Percentiles rank a stretch among this genome's conserved stretches.
Conservation (phyloP, 2,113 vertebrate genomes). For the Carettochelys insculpta region DNA sequence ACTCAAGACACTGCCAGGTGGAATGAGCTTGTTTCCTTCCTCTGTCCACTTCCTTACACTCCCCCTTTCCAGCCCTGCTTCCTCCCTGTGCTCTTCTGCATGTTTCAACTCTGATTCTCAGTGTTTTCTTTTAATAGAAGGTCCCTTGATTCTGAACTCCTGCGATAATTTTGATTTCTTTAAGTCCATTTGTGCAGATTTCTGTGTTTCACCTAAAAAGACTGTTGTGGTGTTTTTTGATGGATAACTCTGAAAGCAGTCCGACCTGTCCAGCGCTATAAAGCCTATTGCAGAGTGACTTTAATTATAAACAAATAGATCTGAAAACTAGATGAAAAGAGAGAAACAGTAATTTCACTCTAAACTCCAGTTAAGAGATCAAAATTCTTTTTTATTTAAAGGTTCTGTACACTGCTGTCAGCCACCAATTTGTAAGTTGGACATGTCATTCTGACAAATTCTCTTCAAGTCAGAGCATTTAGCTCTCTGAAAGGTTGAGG, state of each 20-base stretch:
- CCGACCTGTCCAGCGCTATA: not conserved
- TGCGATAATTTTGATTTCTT: not conserved
- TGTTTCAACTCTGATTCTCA: conserved; percentile 70
- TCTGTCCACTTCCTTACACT: conserved; percentile 47
- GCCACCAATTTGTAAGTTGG: not conserved
- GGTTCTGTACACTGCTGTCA: not conserved
- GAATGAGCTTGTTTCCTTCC: conserved; percentile 71
- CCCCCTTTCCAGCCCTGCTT: conserved; percentile 46
- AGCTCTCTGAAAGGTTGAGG: not conserved
- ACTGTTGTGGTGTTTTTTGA: not conserved
- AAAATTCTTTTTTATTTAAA: not conserved
- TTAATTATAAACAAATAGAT: not conserved
- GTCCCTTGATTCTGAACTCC: conserved; percentile 14
- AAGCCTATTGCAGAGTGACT: not conserved
- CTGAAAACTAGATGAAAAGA: not conserved
- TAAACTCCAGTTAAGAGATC: not conserved
- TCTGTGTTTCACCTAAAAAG: not conserved
- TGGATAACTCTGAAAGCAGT: conserved; percentile 6
- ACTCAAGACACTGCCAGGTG: conserved; percentile 60
- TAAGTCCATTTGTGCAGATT: conserved; percentile 1
- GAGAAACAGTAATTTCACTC: not conserved
- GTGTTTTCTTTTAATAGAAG: conserved; percentile 43
- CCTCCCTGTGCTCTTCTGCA: conserved; percentile 71
- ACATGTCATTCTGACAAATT: not conserved
- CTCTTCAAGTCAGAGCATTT: not conserved